Base-by-base conservation (phyloP, 1,140 invertebrate genomes). In the Drosophila nebulosa region DNA sequence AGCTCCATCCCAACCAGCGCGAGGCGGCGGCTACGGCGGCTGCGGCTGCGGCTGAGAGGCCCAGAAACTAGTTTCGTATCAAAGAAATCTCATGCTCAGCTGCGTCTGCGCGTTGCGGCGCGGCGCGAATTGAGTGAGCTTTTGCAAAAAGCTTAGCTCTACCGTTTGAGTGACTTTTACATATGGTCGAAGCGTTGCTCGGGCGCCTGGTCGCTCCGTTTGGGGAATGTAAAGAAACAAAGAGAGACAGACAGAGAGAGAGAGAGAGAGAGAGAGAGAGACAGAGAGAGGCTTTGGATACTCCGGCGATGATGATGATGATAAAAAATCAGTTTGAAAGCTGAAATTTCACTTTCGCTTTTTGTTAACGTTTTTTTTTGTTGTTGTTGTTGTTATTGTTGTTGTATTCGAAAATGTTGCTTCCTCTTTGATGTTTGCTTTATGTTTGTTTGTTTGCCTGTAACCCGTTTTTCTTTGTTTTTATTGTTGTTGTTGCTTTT, bases 301-400 rank as follows among this genome's bases (percentile, higher is more conserved):
- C n/a, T n/a, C n/a, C n/a, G n/a, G n/a, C n/a, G 26, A 27, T 27
- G 27, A 30, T 30, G 27, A 30, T 30, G 51, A 57, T 65, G 79
- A 86, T 86, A 86, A 74, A 74, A 86, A 89, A 89, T 89, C 78
- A 69, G 78, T 78, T 74, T 74, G 81, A 90, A 84, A 89, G 89
- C 78, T 74, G 78, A 91, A 91, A 81, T 91, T 91, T 91, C 90
- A 91, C 90, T 91, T 90, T 91, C 90, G 90, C 81, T 91, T 90
- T 91, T 89, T 72, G 74, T 74, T 64, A 57, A 63, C 14, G 16
- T 30, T 32, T 52, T 36, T 30, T 30, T 32, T 52, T 36, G 52
- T 32, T 24, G 51, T 24, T 46, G 71, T 27, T 30, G 36, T 35
- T 52, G 70, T 90, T 90, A 90, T 88, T 72, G 74, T n/a, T n/a